Base-by-base conservation (phyloP, 92 coral and sea anemone species). In the Parazoanthus darwini region DNA sequence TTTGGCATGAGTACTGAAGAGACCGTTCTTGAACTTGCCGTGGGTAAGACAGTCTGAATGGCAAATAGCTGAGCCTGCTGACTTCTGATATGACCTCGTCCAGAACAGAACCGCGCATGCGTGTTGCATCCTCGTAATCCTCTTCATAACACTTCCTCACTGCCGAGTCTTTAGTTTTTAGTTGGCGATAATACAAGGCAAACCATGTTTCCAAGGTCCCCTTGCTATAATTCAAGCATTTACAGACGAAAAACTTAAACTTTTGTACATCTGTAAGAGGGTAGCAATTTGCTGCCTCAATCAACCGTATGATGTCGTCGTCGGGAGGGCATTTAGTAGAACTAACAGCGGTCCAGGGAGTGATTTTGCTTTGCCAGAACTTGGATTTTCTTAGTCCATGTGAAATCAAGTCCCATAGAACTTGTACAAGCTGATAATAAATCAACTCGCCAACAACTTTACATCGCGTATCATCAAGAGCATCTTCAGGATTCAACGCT, bases 91-190 rank as follows among this genome's bases (percentile, higher is more conserved):
- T 42, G 16, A 82, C 38, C 23, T 82, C 86, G n/a, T 82, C 86
- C 14, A 82, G 33, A 14, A 66, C 58, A 23, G 86, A 20, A 35
- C 51, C 51, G 67, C 86, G 86, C 86, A 81, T 59, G 74, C 86
- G 86, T 25, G 58, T 42, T 26, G 77, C 63, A 44, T 44, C 63
- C 16, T 20, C 37, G 29, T 67, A 11, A 25, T 15, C 56, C 59
- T 65, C 65, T n/a, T 82, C 86, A 67, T 82, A 82, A 67, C 78
- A 82, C 26, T 26, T 82, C 14, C 86, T 82, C 8, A 82, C 86
- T 67, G 75, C 43, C 42, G 86, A 42, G 25, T 46, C 65, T 65
- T 8, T 39, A 26, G 51, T 39, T 71, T 43, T 82, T 4, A 82
- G 56, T 78, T 82, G 86, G 18, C 56, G 56, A 66, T 82, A 48